Conservation (phyloP, 2,888 invertebrate species). For the Lasioglossum vierecki region DNA sequence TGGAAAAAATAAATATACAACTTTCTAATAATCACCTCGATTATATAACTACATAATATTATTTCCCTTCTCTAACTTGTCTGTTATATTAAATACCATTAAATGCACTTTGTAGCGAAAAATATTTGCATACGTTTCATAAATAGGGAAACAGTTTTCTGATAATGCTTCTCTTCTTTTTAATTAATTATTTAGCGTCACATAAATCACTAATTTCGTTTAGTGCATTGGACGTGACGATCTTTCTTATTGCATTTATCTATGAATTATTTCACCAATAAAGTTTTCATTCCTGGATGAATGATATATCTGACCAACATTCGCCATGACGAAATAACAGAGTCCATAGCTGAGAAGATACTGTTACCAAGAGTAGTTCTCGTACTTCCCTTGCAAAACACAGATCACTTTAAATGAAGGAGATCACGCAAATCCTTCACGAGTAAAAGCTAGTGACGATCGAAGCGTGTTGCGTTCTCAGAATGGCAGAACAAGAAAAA, state of each 20-base stretch:
- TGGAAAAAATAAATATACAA: background rate
- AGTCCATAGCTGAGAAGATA: background rate
- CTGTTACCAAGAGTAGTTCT: background rate
- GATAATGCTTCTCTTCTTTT: background rate
- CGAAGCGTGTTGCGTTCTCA: slow-evolving; percentile 21
- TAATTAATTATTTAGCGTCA: background rate
- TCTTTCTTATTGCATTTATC: background rate
- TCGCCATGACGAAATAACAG: background rate
- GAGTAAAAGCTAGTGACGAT: slow-evolving; percentile 37
- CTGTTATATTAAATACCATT: background rate
- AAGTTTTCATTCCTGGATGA: background rate
- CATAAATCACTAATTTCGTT: background rate
- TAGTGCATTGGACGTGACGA: background rate
- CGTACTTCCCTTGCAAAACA: background rate
- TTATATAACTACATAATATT: background rate
- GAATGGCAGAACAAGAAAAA: slow-evolving; percentile 55
- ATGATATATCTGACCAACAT: background rate
- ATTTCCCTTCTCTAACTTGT: background rate
- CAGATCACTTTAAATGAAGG: slow-evolving; percentile 27
- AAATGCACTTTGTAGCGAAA: background rate
- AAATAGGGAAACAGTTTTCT: background rate
- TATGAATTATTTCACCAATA: background rate
- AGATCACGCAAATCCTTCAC: slow-evolving; percentile 27
- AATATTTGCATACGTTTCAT: background rate
- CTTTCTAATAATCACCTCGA: background rate